A percentile compares a stretch with the other conserved stretches of the same genome.
Evolutionary conservation across 2,888 invertebrate genomes (phyloP).

Genomic region (Rotaria magnacalcarata): DNA sequence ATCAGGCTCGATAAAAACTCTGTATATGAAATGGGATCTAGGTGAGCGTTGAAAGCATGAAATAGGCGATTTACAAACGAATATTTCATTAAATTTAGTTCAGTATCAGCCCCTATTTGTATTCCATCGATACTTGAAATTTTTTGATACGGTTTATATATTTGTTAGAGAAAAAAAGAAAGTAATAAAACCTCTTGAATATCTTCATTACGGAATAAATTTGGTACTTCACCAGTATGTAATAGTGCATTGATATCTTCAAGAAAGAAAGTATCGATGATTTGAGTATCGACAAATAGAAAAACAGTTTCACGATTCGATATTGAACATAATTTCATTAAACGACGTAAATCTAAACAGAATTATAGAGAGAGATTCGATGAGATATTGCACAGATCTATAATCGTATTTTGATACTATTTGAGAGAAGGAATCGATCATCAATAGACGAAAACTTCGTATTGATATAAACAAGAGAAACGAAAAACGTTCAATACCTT

Average conservation of each 20-base stretch:
- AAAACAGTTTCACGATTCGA: slow-evolving; percentile 73
- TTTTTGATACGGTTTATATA: background rate
- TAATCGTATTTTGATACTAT: too few relatives aligned
- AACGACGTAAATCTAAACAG: slow-evolving; percentile 67
- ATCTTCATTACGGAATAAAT: slow-evolving; percentile 79
- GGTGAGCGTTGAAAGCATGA: too few relatives aligned
- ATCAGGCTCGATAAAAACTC: background rate
- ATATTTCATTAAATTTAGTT: too few relatives aligned
- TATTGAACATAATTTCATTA: slow-evolving; percentile 72
- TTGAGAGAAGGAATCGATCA: too few relatives aligned
- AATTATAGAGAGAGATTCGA: too few relatives aligned
- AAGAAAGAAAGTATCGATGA: slow-evolving; percentile 75
- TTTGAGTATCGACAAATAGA: slow-evolving; percentile 76
- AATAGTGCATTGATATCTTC: slow-evolving; percentile 82
- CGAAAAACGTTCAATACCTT: slow-evolving; percentile 50
- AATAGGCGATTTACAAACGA: too few relatives aligned
- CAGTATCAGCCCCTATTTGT: too few relatives aligned
- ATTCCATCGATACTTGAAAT: too few relatives aligned
- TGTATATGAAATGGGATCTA: too few relatives aligned
- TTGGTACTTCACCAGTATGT: slow-evolving; percentile 79
- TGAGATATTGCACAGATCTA: too few relatives aligned
- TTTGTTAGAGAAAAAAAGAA: background rate
- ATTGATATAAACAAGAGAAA: too few relatives aligned
- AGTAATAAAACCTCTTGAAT: slow-evolving; percentile 67
- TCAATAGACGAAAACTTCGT: too few relatives aligned